Conservation (phyloP, 1,140 invertebrate genomes). For the Aleiodes sp. region DNA sequence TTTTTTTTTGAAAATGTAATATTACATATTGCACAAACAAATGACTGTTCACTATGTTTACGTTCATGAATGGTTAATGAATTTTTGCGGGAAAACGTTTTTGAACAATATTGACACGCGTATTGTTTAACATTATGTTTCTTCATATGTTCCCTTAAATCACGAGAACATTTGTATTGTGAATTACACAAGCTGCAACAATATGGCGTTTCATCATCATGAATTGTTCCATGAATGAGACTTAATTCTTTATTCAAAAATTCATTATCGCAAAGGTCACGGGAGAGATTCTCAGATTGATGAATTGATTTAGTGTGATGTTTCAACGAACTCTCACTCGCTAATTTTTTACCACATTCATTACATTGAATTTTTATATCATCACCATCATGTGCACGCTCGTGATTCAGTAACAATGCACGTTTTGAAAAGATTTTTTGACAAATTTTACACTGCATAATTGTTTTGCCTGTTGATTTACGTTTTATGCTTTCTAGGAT, state of each 20-base stretch:
- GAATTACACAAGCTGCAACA: conserved; percentile 60
- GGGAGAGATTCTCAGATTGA: conserved; percentile 66
- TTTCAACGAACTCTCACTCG: conserved; percentile 49
- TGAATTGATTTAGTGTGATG: conserved; percentile 61
- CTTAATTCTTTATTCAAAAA: conserved; percentile 65
- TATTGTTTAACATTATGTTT: too few relatives aligned
- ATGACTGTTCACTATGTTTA: conserved; percentile 75
- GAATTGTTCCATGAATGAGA: conserved; percentile 67
- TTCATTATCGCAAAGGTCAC: conserved; percentile 68
- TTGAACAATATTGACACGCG: conserved; percentile 64
- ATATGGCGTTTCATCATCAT: conserved; percentile 71
- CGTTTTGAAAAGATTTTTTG: conserved; percentile 41
- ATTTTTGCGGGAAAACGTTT: conserved; percentile 58
- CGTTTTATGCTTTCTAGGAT: conserved; percentile 48
- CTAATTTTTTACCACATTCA: conserved; percentile 52
- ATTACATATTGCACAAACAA: conserved; percentile 51
- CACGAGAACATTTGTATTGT: conserved; percentile 56
- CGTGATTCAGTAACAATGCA: conserved; percentile 39
- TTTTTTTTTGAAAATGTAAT: conserved; percentile 61
- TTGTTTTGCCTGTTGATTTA: conserved; percentile 37
- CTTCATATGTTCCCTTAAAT: conserved; percentile 57
- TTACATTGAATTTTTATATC: conserved; percentile 45
- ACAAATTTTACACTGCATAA: conserved; percentile 47
- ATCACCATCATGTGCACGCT: conserved; percentile 43
- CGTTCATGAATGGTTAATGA: conserved; percentile 71